phyloP scores from a whole-genome alignment of 2,888 invertebrate species.

The Himalopsyche kuldschensis region DNA sequence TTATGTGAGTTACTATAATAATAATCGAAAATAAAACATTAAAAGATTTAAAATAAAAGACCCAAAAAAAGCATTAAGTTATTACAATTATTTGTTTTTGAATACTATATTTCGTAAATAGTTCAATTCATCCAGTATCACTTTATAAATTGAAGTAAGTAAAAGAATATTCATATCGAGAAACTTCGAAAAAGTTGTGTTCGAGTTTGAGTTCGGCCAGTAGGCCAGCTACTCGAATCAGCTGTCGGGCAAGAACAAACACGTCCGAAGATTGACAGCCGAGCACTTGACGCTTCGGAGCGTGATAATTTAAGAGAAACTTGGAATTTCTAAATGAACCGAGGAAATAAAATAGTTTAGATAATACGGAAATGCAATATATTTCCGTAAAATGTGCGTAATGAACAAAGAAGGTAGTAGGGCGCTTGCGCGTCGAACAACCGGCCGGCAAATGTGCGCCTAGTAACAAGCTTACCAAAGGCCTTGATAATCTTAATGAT shows the following conservation, averaged over 20 bases:
- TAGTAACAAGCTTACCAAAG: constrained; percentile 3
- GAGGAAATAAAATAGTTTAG: neutral
- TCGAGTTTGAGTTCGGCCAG: neutral
- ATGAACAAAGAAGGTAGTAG: constrained; percentile 1
- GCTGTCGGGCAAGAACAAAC: neutral
- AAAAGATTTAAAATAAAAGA: no score
- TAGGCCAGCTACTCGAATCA: neutral
- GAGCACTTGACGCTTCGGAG: neutral
- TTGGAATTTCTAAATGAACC: neutral
- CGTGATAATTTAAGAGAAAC: neutral
- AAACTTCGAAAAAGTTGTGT: neutral
- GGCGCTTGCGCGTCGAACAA: neutral
- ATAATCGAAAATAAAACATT: no score
- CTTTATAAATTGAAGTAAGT: neutral
- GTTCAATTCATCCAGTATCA: no score
- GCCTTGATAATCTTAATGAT: neutral
- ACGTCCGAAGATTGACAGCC: neutral
- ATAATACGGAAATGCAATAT: neutral
- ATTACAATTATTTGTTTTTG: no score
- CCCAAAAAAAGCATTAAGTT: no score
- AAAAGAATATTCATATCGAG: neutral
- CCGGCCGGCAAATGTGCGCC: constrained; percentile 3
- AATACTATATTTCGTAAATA: no score
- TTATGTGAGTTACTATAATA: no score
- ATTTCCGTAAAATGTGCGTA: constrained; percentile 11